phyloP scores from a whole-genome alignment of 35 echinoderm and acorn worm species.

The Strongylocentrotus purpuratus region DNA sequence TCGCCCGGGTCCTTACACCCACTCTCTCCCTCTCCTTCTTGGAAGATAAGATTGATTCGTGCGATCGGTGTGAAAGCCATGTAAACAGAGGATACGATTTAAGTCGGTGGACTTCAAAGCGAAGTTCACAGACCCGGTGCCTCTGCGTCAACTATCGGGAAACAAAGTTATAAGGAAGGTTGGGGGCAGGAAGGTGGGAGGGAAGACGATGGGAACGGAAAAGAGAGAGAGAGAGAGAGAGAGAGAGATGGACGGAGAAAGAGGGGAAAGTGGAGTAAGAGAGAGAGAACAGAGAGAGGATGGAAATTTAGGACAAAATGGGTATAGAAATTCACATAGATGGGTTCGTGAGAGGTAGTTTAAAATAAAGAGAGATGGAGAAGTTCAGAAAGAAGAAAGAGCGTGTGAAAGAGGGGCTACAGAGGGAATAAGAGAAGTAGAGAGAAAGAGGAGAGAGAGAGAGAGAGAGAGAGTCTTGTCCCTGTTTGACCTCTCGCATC shows the following conservation, averaged over 20 bases:
- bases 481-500: slow-evolving; percentile 33
- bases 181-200: neutral
- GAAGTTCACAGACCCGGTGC: slow-evolving; percentile 16
- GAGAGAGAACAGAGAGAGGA: neutral
- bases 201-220: neutral
- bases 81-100: slow-evolving; percentile 36
- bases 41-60: slow-evolving; percentile 17
- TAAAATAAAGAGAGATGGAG: neutral
- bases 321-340: neutral
- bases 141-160: neutral
- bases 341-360: neutral
- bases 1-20: neutral
- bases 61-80: neutral
- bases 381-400: neutral
- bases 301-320: neutral
- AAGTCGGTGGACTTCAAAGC: slow-evolving; percentile 28
- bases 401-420: neutral
- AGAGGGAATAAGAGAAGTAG: no score
- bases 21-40: neutral
- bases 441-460: neutral
- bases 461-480: neutral
- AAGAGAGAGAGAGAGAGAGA: neutral
- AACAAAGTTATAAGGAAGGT: neutral
- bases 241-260: neutral
- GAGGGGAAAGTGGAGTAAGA: neutral